Conservation (phyloP, 37 sponge, comb jelly and placozoan species). For the Agelas oroides region DNA sequence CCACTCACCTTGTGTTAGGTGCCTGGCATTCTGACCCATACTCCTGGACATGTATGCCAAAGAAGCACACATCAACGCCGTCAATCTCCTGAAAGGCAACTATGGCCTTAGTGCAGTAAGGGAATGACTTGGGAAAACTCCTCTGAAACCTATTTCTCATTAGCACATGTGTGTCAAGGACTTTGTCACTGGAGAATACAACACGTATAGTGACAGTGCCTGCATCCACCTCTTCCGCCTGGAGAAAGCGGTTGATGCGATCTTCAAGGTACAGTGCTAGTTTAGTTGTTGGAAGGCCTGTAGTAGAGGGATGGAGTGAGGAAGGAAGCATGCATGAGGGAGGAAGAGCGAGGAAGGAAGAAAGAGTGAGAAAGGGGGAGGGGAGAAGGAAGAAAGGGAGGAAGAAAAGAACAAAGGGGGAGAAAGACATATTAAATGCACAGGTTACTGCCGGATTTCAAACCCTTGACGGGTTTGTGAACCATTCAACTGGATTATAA, state of each 20-base stretch:
- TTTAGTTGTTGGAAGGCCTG: constrained; percentile 85
- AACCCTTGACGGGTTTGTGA: too few species aligned
- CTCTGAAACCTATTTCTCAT: constrained; percentile 77
- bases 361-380: too few species aligned
- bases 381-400: too few species aligned
- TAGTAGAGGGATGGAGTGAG: too few species aligned
- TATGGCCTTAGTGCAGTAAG: constrained; percentile 94
- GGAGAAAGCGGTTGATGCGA: constrained; percentile 75
- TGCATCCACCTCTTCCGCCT: neutral
- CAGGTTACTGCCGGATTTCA: too few species aligned
- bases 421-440: too few species aligned
- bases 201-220: constrained; percentile 88
- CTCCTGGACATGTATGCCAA: constrained; percentile 99
- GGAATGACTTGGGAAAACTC: constrained; percentile 84
- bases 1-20: constrained; percentile 88
- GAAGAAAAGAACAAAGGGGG: too few species aligned
- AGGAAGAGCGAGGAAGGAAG: too few species aligned
- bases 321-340: too few species aligned
- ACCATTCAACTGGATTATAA: too few species aligned
- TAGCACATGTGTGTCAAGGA: constrained; percentile 80
- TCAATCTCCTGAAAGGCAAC: constrained; percentile 98
- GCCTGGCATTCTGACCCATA: constrained; percentile 96
- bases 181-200: constrained; percentile 88
- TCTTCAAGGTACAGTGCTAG: constrained; percentile 88
- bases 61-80: constrained; percentile 98